A percentile compares a stretch with the other conserved stretches of the same genome.
Evolutionary conservation across 1,140 invertebrate genomes (phyloP).

Genomic region (Heliconius himera): DNA sequence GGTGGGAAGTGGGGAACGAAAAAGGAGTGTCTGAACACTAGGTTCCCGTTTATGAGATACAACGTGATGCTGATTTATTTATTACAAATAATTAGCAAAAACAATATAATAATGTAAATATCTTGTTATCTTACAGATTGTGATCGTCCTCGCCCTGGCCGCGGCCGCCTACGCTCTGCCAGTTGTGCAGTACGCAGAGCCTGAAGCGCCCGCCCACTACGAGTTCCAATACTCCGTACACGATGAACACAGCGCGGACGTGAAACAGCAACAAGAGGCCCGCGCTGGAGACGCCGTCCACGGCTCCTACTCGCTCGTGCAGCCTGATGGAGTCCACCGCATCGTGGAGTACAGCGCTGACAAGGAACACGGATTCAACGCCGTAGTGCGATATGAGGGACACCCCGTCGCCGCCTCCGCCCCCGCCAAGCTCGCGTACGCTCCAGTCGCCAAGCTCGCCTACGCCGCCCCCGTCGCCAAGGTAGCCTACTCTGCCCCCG

Average conservation of each 20-base stretch:
- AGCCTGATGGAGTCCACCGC: conserved; percentile 82
- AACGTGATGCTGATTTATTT: too few species aligned
- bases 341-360: conserved; percentile 84
- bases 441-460: conserved; percentile 45
- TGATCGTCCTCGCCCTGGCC: conserved; percentile 57
- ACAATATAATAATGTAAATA: too few species aligned
- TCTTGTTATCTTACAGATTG: conserved; percentile 49
- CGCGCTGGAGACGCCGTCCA: conserved; percentile 82
- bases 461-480: conserved; percentile 48
- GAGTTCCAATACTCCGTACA: conserved; percentile 85
- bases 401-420: conserved; percentile 48
- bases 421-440: conserved; percentile 53
- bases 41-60: too few species aligned
- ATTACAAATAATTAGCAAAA: too few species aligned
- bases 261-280: conserved; percentile 74
- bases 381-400: conserved; percentile 64
- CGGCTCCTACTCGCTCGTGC: conserved; percentile 83
- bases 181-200: conserved; percentile 63
- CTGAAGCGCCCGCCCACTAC: conserved; percentile 84
- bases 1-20: too few species aligned
- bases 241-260: conserved; percentile 81
- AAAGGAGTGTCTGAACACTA: too few species aligned
- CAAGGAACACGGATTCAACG: conserved; percentile 64
- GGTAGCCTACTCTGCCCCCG: conserved; percentile 44
- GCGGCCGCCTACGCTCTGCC: conserved; percentile 59